Base-by-base conservation (phyloP, 2,888 invertebrate species). In the Dasypolia templi region DNA sequence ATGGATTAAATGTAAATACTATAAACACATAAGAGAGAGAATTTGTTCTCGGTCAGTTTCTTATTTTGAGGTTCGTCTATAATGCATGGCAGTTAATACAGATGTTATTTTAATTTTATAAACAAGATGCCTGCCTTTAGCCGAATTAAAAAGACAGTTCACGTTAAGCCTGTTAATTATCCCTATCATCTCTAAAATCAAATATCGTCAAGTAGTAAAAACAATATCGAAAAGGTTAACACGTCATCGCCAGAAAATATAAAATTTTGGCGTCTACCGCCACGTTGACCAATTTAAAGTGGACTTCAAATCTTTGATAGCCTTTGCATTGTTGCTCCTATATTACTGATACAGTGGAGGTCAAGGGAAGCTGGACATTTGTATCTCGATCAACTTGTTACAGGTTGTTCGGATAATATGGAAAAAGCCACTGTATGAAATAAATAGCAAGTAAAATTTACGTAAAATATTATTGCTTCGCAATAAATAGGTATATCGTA, bases 361-460 rank as follows among this genome's bases (percentile, higher is more conserved):
- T 72, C 83, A 71, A 51, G 22, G 29, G 26, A 11, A 29, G 3
- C 35, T 82, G 71, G 76, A 46, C 29, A 3, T 44, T 61, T 26
- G 12, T 42, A 55, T 44, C n/a, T 39, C 35, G 12, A 72, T 61
- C 22, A 32, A 51, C 11, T 26, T 58, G n/a, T 26, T 68, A 77
- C 69, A 73, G 73, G 63, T 19, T 68, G 74, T 65, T 63, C 64
- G 1, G 12, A 67, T 44, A 63, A n/a, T n/a, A 14, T 59, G 3
- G 9, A 4, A 26, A 53, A 17, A 29, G 9, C 7, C 11, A 56
- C 39, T 49, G 7, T 46, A 1, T 46, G 5, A 75, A 56, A 65
- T 17, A 4, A 56, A 39, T 56, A 65, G 75, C 65, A 74, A 75
- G 56, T 11, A 3, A 32, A 44, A 22, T 26, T 19, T 4, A 17